These are phyloP conservation scores for Cariama cristata DNA, from an alignment of 2,113 vertebrate species.

Conservation along the genomic window DNA sequence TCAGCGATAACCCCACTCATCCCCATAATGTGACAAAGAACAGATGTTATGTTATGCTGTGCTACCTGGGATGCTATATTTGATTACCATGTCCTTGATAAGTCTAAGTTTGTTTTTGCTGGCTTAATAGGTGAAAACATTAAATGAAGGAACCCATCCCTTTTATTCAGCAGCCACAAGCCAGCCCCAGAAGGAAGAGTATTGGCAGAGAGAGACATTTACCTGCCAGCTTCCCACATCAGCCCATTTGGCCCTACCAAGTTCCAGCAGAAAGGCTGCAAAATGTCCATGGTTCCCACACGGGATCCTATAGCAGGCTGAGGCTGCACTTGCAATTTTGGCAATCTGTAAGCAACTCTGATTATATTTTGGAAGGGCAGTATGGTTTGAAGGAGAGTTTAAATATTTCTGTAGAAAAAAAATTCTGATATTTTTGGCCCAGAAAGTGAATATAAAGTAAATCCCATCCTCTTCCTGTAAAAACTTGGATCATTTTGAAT, in stretches of 20 bases:
- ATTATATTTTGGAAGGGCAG: background rate
- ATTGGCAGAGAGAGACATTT: background rate
- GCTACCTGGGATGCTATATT: background rate
- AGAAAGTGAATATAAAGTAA: background rate
- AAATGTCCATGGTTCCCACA: background rate
- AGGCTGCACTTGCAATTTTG: background rate
- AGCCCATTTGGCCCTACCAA: background rate
- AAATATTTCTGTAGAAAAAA: background rate
- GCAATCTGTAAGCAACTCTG: background rate
- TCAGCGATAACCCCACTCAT: accelerated
- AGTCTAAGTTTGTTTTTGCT: background rate
- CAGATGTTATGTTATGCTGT: accelerated
- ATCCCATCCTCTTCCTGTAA: background rate
- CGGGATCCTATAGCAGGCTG: background rate
- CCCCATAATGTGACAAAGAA: background rate
- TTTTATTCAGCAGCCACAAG: background rate
- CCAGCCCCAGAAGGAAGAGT: background rate
- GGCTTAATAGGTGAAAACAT: background rate
- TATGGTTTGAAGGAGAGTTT: background rate
- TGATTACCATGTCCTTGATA: background rate
- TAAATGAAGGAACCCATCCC: background rate
- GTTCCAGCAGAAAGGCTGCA: background rate
- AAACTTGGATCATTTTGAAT: background rate
- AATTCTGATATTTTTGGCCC: background rate
- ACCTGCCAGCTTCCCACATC: background rate